phyloP scores from a whole-genome alignment of 2,797 vertebrate species.

The Gambelia wislizenii region DNA sequence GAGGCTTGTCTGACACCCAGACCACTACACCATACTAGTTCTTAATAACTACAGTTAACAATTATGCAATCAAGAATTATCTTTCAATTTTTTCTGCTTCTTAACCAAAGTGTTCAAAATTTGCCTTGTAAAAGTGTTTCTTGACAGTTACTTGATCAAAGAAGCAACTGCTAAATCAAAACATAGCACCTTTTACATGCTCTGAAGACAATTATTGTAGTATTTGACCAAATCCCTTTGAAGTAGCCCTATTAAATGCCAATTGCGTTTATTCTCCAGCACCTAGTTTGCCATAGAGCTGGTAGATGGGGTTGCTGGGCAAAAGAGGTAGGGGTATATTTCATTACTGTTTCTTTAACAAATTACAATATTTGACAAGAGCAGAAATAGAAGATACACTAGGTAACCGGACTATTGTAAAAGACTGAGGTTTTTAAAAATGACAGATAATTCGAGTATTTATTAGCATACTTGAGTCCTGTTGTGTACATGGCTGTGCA shows the following conservation, averaged over 20 bases:
- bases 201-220: no score
- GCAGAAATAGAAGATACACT: background rate
- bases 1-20: no score
- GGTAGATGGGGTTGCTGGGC: background rate
- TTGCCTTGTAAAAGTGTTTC: background rate
- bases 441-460: no score
- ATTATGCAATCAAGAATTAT: background rate
- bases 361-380: background rate
- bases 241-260: background rate
- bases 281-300: background rate
- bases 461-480: background rate
- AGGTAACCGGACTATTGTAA: no score
- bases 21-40: no score
- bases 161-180: background rate
- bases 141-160: background rate
- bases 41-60: background rate
- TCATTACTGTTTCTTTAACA: background rate
- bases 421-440: no score
- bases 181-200: background rate
- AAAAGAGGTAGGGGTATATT: background rate
- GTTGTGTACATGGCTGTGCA: background rate
- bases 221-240: background rate
- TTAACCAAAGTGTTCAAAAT: background rate
- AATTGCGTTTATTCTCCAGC: background rate
- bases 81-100: background rate